Base-by-base conservation (phyloP, 2,113 vertebrate genomes). In the Peromyscus californicus region DNA sequence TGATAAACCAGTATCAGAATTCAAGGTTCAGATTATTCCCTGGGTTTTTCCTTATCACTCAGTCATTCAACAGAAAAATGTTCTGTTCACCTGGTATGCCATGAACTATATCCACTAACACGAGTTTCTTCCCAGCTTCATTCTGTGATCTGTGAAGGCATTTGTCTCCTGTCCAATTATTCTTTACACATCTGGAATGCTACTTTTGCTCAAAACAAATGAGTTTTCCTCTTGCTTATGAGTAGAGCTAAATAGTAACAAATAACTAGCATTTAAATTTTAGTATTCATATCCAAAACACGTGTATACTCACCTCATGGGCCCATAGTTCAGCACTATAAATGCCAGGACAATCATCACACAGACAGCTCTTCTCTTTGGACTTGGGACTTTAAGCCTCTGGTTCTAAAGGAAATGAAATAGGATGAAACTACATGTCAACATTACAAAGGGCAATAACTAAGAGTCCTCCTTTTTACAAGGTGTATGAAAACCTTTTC, bases 271-370 rank as follows among this genome's bases (percentile, higher is more conserved):
- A 90, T 19, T 91, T n/a, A 93, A 88, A 90, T 26, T 63, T 96
- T 70, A 74, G 24, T 33, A 82, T 51, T 48, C 78, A 36, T 33
- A 89, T 16, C 29, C 36, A 82, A 76, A 91, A 74, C 22, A 85
- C 57, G 26, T 54, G 39, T 2, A n/a, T 12, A 5, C 98, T 99
- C 98, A 99, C 99, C 99, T 99, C 96, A 99, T 79, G 15, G 99
- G 99, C 90, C 99, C 99, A 29, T 99, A 98, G 90, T 99, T 99
- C 75, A 99, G 96, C 86, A 99, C 87, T 33, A 99, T 93, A 93
- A 99, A 99, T 76, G 98, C 99, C 98, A 99, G 59, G 76, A 99
- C 98, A 94, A 98, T 98, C 99, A 99, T 99, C 95, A 99, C 99
- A 97, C 99, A 99, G 78, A 99, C 95, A 0, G 99, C 99, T 98